Conservation (phyloP, 2,113 vertebrate species). For the Vulpes lagopus region DNA sequence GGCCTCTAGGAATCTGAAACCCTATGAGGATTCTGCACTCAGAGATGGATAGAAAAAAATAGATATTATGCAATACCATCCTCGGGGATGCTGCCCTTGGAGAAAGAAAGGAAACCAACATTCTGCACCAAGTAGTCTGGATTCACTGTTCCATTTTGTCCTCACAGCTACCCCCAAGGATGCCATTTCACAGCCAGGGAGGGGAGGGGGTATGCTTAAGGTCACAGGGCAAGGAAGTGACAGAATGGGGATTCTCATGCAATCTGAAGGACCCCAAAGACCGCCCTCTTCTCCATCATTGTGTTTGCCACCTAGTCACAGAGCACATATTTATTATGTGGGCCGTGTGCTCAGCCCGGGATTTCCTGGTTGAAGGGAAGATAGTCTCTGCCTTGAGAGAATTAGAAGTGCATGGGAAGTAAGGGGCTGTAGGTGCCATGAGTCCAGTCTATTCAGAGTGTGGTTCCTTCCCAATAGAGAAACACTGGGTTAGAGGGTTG, state of each 20-base stretch:
- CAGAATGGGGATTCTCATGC: not conserved
- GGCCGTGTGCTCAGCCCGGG: not conserved
- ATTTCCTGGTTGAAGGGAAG: not conserved
- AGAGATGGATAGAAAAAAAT: not conserved
- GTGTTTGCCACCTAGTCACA: not conserved
- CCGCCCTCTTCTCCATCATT: not conserved
- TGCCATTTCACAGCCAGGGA: not conserved
- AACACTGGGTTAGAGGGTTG: not conserved
- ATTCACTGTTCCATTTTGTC: not conserved
- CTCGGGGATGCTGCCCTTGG: not conserved
- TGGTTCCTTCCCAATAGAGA: not conserved
- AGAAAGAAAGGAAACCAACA: not conserved
- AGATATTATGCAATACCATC: not conserved
- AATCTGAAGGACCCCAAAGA: not conserved
- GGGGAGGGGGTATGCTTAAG: no score
- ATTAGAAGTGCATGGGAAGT: not conserved
- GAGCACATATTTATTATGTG: not conserved
- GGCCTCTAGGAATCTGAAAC: not conserved
- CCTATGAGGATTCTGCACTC: not conserved
- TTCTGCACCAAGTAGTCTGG: not conserved
- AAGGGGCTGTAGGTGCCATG: not conserved
- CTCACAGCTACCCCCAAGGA: not conserved
- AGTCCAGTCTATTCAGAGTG: not conserved
- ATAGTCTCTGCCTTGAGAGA: not conserved
- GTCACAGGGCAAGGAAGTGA: not conserved